Conservation (phyloP, 2,888 invertebrate species). For the Nipponacmea schrenckii region DNA sequence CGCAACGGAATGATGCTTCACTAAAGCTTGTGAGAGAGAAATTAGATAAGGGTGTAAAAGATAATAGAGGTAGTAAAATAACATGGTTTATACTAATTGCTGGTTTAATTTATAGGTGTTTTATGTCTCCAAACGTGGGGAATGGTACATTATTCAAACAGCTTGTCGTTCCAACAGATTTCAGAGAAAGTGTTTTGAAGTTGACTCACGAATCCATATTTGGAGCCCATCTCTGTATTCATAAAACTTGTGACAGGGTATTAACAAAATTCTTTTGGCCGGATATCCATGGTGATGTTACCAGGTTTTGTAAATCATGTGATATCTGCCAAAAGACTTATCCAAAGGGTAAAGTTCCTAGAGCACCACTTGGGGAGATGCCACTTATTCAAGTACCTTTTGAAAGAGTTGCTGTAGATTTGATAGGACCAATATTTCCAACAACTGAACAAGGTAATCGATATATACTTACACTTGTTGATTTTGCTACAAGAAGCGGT, state of each 20-base stretch:
- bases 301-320: constrained; percentile 21
- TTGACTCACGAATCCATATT: constrained; percentile 18
- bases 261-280: constrained; percentile 12
- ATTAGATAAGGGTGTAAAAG: no score
- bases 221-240: constrained; percentile 12
- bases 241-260: constrained; percentile 11
- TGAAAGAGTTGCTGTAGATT: constrained; percentile 28
- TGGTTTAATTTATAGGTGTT: no score
- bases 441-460: constrained; percentile 26
- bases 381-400: constrained; percentile 36
- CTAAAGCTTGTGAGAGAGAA: no score
- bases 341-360: constrained; percentile 8
- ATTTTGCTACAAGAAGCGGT: constrained; percentile 37
- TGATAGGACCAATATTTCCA: constrained; percentile 32
- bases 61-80: no score
- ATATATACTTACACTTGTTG: constrained; percentile 32
- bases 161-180: no score
- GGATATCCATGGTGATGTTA: constrained; percentile 11
- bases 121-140: no score
- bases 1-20: no score
- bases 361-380: constrained; percentile 23
- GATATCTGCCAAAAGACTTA: constrained; percentile 18
- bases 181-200: constrained; percentile 8
- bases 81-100: no score
- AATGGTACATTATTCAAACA: no score